Base-by-base conservation (phyloP, 2,113 vertebrate species). In the Holacanthus passer region DNA sequence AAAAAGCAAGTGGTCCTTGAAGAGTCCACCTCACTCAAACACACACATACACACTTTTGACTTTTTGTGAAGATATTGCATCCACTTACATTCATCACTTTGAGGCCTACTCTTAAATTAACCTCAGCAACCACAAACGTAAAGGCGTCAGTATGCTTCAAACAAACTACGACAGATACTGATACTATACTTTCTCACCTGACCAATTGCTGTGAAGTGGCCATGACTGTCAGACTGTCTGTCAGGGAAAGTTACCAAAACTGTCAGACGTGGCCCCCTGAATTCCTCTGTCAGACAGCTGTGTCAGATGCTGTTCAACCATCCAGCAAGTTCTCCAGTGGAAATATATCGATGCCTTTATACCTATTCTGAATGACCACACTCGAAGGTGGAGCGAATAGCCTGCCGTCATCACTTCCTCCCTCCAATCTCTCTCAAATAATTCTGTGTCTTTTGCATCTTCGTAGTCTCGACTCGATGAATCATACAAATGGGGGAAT, bases 1-100 rank as follows among this genome's bases (percentile, higher is more conserved):
- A 59, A 74, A 89, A 75, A 89, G 53, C 67, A 84, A 74, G 43
- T 62, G 60, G 37, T 78, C 68, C 68, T 84, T 58, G 20, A 91
- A 87, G 41, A 85, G 8, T 17, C 43, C 16, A 45, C 14, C 63
- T 20, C 31, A 17, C 59, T 29, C 53, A 29, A 22, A 41, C 50
- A 41, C 37, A 53, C 17, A 35, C 8, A 73, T 7, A 4, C 22
- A 43, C 27, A 16, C 35, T 41, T 64, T 84, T 47, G 31, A 69
- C n/a, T 79, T 39, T 50, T n/a, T n/a, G 35, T 55, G 22, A 62
- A 31, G 27, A 56, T 27, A 24, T 7, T 74, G 31, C n/a, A 71
- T 41, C 56, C 29, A 43, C 7, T 35, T 17, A 20, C 17, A 77
- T 60, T 63, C 8, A 31, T 63, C 31, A 73, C 53, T 11, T 19